Evolutionary conservation across 2,113 vertebrate genomes (phyloP), one percentile per base, ranked within the genome.

Genomic region (Cricetomys ansorgei): DNA sequence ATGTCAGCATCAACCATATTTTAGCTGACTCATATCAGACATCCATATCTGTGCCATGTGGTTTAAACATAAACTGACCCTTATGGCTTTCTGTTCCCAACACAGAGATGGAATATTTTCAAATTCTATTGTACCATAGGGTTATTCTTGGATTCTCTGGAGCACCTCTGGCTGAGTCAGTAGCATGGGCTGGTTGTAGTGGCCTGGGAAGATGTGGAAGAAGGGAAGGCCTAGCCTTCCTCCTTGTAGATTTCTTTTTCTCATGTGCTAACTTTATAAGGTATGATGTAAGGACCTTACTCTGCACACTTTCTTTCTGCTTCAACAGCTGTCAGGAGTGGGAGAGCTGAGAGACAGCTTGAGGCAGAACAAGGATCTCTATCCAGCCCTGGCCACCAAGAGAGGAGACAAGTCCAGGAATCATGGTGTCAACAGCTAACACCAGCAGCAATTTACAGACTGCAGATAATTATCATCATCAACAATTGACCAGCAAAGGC

Each of bases 381-480:
- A 43, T 0, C 11, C 45, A 2, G 40, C 21, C 16, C 45, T 11
- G 40, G 29, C 23, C 31, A 57, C 5, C 50, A 3, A 62, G 76
- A 55, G 2, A 57, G 1, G 0, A 31, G 23, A 34, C 21, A 48
- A 6, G 31, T 29, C 57, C 40, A 10, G 7, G 48, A 59, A 12
- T 25, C 37, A 3, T 25, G 29, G 23, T 2, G 37, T 67, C 50
- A 7, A 2, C 83, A 23, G 62, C 53, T 48, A 5, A 34, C 13
- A 25, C 19, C 29, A 8, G 37, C 48, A 9, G 19, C 48, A 9
- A 15, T 1, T 5, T 10, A 2, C 23, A 21, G 48, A 70, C 17
- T 15, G 0, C 48, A 10, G 45, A 67, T 3, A 0, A 27, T 10
- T 4, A 25, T 7, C 16, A 45, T 45, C 80, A 50, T 16, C 25